Base-by-base conservation (phyloP, 1,140 invertebrate species). In the Anthonomus grandis region DNA sequence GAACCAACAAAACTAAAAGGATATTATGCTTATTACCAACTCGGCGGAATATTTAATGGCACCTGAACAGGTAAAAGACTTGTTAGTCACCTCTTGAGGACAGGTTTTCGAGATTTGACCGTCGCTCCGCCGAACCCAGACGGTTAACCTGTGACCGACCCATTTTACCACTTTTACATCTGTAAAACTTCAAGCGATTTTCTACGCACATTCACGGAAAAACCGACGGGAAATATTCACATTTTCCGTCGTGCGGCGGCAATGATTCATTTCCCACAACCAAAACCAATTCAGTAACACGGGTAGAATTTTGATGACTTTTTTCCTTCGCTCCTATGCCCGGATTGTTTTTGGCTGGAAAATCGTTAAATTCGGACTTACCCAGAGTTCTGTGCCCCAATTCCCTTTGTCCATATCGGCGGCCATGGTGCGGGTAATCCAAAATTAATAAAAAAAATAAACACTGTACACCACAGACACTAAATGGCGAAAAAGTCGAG, bases 311-410 rank as follows among this genome's bases (percentile, higher is more conserved):
- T 37, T 10, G 12, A 25, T 18, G 38, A 12, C 27, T 36, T 15
- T 24, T 44, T 36, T 23, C n/a, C 9, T 34, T 31, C 38, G 36
- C 22, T 31, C 15, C n/a, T n/a, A n/a, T n/a, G 36, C 46, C n/a
- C 15, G 34, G 18, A 47, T 8, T 6, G 22, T 42, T n/a, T 42
- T 4, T 3, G 15, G 13, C 10, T 12, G 13, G 10, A 41, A 47
- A 27, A 12, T 12, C 15, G 15, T 47, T 24, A 47, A 12, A 23
- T 47, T 41, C 13, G 18, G 12, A 79, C 78, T 80, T 69, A 81
- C 79, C 79, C 79, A 81, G 68, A 81, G 74, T 70, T 81, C 79
- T 62, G 73, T 80, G 65, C 79, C 79, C 79, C 79, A 81, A 75
- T 78, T 81, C 76, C 79, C 79, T 70, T 71, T 79, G 70, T 70